Evolutionary conservation across 2,888 invertebrate genomes (phyloP), one percentile per base, ranked within the genome.

Genomic region (Pollenia griseotomentosa): DNA sequence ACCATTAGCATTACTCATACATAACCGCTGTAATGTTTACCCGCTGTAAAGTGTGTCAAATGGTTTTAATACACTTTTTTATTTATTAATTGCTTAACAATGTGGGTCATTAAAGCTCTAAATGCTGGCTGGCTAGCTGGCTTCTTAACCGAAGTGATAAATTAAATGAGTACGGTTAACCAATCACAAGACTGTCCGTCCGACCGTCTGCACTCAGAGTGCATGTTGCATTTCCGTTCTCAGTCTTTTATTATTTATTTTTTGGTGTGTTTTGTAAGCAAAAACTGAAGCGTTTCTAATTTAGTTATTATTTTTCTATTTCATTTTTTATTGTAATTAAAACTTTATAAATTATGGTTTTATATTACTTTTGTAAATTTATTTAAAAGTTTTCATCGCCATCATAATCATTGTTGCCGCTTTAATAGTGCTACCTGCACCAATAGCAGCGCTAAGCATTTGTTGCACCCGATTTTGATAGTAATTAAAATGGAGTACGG

Each of bases 161-260:
- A 46, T n/a, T 23, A 48, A 53, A 70, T 61, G 42, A 70, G 4
- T 44, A 42, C 12, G 51, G 16, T 61, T 46, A 77, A 51, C 65
- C 55, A 33, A 66, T 23, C 55, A 10, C 23, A 55, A 16, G 16
- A 7, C 12, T 33, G 42, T 2, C 70, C 3, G 33, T 44, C 61
- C 53, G 42, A 44, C 2, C 42, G 51, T 19, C 51, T 61, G 11
- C n/a, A 14, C 19, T 40, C 33, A 1, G 6, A n/a, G 23, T 70
- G 23, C 55, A 63, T 11, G 63, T 65, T 83, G 86, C 78, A 79
- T 79, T 86, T 86, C 86, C 86, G 83, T 79, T 83, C 33, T 68
- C 40, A 73, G 40, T 53, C 9, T 66, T 23, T 23, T 51, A 44
- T 40, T 4, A 33, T 33, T 33, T 33, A 33, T 33, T 33, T 33